Percentiles rank a stretch among this genome's conserved stretches.
Evolutionary conservation across 1,140 invertebrate genomes (phyloP).

Genomic region (Heterodera carotae): DNA sequence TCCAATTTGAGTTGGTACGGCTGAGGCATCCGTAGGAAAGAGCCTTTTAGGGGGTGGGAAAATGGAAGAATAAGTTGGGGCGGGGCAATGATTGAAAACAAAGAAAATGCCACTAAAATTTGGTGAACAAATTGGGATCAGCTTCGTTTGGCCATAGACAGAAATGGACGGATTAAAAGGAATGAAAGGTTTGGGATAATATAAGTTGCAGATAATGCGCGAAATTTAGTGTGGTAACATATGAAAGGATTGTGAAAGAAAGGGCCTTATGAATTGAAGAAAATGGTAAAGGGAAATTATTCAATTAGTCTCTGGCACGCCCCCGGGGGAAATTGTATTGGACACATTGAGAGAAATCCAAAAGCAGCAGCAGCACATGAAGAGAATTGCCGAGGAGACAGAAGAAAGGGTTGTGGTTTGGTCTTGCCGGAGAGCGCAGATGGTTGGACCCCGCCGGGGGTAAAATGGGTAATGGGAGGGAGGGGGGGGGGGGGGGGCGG

Average conservation of each 20-base stretch:
- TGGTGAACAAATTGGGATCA: too few relatives aligned
- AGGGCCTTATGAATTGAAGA: background rate
- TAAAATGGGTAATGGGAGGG: background rate
- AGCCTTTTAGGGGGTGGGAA: slow-evolving; percentile 23
- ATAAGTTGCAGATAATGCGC: background rate
- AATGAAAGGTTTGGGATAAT: too few relatives aligned
- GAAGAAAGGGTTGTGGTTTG: background rate
- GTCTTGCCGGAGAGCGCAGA: background rate
- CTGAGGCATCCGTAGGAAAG: slow-evolving; percentile 42
- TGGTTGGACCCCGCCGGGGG: background rate
- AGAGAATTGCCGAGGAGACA: background rate
- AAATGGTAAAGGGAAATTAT: background rate
- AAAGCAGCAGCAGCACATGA: background rate
- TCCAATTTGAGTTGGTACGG: slow-evolving; percentile 45
- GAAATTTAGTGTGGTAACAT: slow-evolving; percentile 1
- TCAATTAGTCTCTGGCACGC: background rate
- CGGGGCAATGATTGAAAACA: too few relatives aligned
- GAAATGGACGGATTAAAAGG: too few relatives aligned
- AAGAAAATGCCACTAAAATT: too few relatives aligned
- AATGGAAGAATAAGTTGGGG: background rate
- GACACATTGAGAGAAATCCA: background rate
- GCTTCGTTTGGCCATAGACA: too few relatives aligned
- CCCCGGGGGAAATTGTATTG: background rate
- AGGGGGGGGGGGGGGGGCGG: background rate
- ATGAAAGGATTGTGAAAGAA: background rate